Conservation (phyloP, 2,113 vertebrate species). For the Gallinago paraguaiae region DNA sequence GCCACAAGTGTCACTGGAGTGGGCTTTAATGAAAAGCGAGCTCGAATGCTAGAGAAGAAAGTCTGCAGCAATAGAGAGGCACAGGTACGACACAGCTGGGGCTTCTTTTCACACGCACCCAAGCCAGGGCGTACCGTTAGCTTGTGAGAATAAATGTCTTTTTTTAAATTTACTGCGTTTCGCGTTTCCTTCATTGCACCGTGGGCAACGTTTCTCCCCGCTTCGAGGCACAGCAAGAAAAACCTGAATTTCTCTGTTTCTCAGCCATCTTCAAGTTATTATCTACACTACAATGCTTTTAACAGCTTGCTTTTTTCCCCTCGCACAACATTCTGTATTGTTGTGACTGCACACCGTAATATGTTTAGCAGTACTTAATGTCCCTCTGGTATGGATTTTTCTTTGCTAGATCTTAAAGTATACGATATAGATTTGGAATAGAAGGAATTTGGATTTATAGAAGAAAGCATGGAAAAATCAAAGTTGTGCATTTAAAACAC, state of each 20-base stretch:
- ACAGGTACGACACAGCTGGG: neutral
- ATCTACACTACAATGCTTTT: neutral
- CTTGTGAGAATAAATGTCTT: neutral
- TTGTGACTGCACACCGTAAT: neutral
- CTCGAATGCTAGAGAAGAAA: neutral
- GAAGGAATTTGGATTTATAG: slow-evolving; percentile 37
- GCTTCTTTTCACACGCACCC: neutral
- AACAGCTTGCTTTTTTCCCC: neutral
- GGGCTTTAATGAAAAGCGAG: neutral
- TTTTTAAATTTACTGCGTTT: neutral
- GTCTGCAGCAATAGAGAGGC: neutral
- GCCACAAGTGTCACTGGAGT: neutral
- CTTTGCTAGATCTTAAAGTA: slow-evolving; percentile 38
- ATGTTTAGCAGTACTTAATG: neutral
- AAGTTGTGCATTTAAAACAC: neutral
- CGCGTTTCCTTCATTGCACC: neutral
- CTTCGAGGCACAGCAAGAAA: neutral
- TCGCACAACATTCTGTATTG: neutral
- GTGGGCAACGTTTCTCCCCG: neutral
- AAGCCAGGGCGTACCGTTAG: neutral
- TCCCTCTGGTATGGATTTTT: neutral
- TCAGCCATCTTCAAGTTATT: neutral
- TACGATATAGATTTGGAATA: neutral
- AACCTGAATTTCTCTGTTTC: neutral
- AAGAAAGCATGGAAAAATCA: neutral